Evolutionary conservation across 2,888 invertebrate species (phyloP), one percentile per base, ranked within the genome.

Genomic region (Erebia aethiops): DNA sequence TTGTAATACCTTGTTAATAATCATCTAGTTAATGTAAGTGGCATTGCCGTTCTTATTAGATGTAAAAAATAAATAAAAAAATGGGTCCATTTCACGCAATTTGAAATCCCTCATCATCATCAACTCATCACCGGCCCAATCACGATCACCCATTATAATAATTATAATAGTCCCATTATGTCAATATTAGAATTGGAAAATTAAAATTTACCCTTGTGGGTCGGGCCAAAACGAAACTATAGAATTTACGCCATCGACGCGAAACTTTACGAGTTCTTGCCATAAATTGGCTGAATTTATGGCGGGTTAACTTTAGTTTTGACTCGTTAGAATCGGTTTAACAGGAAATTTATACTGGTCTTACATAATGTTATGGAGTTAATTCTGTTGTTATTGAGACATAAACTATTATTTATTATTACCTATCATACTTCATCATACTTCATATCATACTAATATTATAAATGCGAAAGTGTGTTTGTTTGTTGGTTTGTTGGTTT

Each of bases 111-210:
- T n/a, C n/a, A n/a, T n/a, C n/a, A n/a, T n/a, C n/a, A n/a, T n/a
- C n/a, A n/a, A n/a, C n/a, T n/a, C n/a, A n/a, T n/a, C n/a, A n/a
- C n/a, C n/a, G n/a, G n/a, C n/a, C n/a, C n/a, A n/a, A n/a, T n/a
- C n/a, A n/a, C n/a, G n/a, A n/a, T n/a, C n/a, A n/a, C n/a, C n/a
- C n/a, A n/a, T n/a, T n/a, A n/a, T n/a, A n/a, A n/a, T n/a, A 35
- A 35, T 35, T 5, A 35, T 35, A 77, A 76, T 76, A 71, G 35
- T 7, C 35, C 7, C 35, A 35, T 35, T 35, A 35, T 35, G 74
- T 74, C 77, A 72, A 74, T 75, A 75, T 77, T 76, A 75, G 75
- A 70, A 35, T 49, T 63, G 56, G 35, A 35, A 7, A 35, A 35
- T 35, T 1, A 35, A 35, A 35, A 7, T 35, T 35, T 35, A 35